Base-by-base conservation (phyloP, 2,797 vertebrate genomes). In the Takifugu rubripes region DNA sequence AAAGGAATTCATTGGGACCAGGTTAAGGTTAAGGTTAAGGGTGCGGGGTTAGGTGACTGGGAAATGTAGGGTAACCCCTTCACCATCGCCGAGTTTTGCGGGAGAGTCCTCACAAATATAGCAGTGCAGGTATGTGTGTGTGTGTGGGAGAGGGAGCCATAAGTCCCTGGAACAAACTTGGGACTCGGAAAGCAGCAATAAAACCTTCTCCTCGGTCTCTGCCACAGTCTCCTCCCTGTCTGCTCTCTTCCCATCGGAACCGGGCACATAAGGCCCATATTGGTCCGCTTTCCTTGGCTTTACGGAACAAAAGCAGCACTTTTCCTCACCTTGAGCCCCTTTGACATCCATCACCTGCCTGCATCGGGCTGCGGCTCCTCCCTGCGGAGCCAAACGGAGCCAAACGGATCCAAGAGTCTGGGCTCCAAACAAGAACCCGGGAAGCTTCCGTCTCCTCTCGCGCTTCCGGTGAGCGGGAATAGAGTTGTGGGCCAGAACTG, bases 331-430 rank as follows among this genome's bases (percentile, higher is more conserved):
- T 82, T 43, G 67, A 25, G 2, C 57, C 44, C 25, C 54, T 56
- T 49, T 68, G 66, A 64, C 70, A 54, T 77, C 77, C 84, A 86
- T 84, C 84, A 84, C 77, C 80, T 82, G 82, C 25, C 75, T 64
- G 66, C 84, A 86, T 84, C 64, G 50, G 65, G 46, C 72, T 45
- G 69, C 68, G 49, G 63, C 74, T 71, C 71, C 70, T 72, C 75
- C 74, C 63, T 25, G 9, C n/a, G 43, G n/a, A 6, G n/a, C 47
- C n/a, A 29, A 29, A 5, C 45, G 42, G 42, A 54, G 31, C 45
- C 57, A 26, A 14, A 14, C 5, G n/a, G n/a, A n/a, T n/a, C n/a
- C n/a, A n/a, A n/a, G n/a, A n/a, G 36, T 14, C 31, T 10, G 31
- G 1, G 31, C 8, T 10, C 31, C 2, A 9, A 33, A 33, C 31